Conservation (phyloP, 2,888 invertebrate species). For the Rotaria socialis region DNA sequence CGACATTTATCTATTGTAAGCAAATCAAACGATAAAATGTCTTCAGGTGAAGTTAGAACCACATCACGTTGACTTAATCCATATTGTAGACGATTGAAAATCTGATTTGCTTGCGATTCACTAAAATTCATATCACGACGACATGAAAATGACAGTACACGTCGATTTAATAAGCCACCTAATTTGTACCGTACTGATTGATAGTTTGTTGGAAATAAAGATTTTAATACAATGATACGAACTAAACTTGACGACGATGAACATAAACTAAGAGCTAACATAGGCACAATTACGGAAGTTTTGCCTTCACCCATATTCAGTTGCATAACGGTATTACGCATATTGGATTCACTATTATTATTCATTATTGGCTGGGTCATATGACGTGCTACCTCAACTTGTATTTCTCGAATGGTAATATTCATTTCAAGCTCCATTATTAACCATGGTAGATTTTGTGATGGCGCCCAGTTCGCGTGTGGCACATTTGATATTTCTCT, state of each 20-base stretch:
- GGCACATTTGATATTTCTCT: neutral
- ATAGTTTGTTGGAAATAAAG: neutral
- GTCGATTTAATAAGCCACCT: neutral
- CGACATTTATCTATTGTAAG: conserved; percentile 4
- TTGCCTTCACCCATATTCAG: conserved; percentile 10
- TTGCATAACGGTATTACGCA: neutral
- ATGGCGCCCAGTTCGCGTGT: neutral
- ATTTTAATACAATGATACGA: neutral
- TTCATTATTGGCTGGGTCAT: neutral
- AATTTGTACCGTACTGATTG: neutral
- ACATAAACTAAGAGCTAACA: neutral
- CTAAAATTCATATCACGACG: neutral
- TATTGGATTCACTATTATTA: neutral
- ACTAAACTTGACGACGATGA: neutral
- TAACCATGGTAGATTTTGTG: neutral
- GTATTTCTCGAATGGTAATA: neutral
- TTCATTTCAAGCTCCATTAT: conserved; percentile 6
- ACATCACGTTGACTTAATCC: neutral
- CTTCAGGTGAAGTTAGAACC: conserved; percentile 15
- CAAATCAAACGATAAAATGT: conserved; percentile 11
- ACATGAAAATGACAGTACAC: neutral
- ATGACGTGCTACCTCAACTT: neutral
- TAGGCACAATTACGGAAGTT: neutral
- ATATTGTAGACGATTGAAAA: neutral
- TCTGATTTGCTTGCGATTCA: neutral